Conservation (phyloP, 2,888 invertebrate genomes). For the Steinernema scapterisci region DNA sequence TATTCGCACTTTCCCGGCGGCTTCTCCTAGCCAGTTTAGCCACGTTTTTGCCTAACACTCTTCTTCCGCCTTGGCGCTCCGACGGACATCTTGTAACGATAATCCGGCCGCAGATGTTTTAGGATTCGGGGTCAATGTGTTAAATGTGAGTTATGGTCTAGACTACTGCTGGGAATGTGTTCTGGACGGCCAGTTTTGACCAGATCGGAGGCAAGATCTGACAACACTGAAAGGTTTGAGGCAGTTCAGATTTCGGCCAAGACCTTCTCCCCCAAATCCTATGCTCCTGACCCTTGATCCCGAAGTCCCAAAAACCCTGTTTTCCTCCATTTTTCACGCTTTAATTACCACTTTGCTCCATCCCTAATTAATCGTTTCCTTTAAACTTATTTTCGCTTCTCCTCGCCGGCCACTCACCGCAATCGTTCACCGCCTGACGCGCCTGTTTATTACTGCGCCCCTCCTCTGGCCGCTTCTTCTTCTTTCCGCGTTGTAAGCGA, state of each 20-base stretch:
- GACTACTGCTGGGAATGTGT: too few species aligned
- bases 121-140: background rate
- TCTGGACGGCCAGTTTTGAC: too few species aligned
- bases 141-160: too few species aligned
- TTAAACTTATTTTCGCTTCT: background rate
- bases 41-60: background rate
- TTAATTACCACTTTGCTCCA: background rate
- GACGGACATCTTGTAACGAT: background rate
- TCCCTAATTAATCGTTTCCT: constrained; percentile 5
- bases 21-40: background rate
- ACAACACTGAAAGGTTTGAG: too few species aligned
- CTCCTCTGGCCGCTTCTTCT: background rate
- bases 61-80: background rate
- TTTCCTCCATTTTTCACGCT: background rate
- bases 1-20: background rate
- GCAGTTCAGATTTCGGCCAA: background rate
- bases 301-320: background rate
- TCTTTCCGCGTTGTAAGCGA: background rate
- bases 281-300: background rate
- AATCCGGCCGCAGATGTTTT: background rate
- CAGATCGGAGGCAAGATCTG: too few species aligned
- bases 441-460: background rate
- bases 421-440: background rate
- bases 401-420: background rate
- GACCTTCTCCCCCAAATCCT: background rate